Percentiles rank a stretch among this genome's conserved stretches.
These are phyloP conservation scores for Siniperca knerii DNA, from an alignment of 2,113 vertebrate species.

Conservation along the genomic window DNA sequence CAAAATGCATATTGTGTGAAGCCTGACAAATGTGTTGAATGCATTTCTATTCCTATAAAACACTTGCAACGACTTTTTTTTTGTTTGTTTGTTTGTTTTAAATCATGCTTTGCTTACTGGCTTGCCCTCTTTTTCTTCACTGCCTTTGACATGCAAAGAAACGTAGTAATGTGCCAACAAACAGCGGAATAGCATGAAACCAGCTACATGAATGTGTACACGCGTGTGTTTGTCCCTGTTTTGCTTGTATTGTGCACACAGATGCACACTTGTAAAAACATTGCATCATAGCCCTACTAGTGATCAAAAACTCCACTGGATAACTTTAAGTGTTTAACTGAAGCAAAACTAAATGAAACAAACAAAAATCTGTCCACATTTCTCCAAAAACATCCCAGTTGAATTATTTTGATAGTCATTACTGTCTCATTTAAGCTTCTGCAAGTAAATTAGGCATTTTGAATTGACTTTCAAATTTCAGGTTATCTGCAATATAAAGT, in stretches of 20 bases:
- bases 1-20: not conserved
- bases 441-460: not conserved
- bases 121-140: not conserved
- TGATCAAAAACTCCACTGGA: not conserved
- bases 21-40: not conserved
- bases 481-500: not conserved
- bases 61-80: not conserved
- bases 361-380: not conserved
- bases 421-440: not conserved
- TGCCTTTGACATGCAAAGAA: not conserved
- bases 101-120: not conserved
- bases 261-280: not conserved
- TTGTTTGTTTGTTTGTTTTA: not conserved
- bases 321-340: not conserved
- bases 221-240: too few relatives aligned
- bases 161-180: not conserved
- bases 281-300: not conserved
- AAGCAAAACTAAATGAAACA: not conserved
- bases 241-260: not conserved
- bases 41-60: not conserved
- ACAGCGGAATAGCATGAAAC: not conserved
- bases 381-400: not conserved
- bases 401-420: not conserved
- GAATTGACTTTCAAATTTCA: too few relatives aligned
- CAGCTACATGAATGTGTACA: not conserved